A percentile compares a stretch with the other conserved stretches of the same genome.
Conservation (phyloP, 2,113 vertebrate species). For the Stegastes partitus region DNA sequence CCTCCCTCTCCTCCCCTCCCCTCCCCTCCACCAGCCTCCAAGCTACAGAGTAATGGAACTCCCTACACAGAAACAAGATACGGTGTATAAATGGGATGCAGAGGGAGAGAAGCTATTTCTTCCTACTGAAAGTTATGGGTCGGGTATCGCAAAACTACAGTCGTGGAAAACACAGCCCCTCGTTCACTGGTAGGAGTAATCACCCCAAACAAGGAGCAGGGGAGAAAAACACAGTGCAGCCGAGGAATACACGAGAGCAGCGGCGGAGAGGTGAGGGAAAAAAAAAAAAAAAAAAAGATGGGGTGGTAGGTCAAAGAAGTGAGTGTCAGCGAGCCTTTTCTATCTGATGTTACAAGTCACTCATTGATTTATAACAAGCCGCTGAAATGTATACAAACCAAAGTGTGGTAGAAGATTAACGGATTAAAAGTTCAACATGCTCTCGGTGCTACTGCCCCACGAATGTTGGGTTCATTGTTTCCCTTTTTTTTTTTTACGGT, state of each 20-base stretch:
- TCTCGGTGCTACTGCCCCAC: background rate
- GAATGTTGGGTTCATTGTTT: background rate
- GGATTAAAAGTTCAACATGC: conserved; percentile 5
- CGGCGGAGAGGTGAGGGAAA: conserved; percentile 10
- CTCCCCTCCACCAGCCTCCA: conserved; percentile 59
- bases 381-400: conserved; percentile 40
- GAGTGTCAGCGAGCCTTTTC: conserved; percentile 27
- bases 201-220: conserved; percentile 61
- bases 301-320: conserved; percentile 16
- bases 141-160: conserved; percentile 71
- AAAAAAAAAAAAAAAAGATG: background rate
- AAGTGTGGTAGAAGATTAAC: conserved; percentile 23
- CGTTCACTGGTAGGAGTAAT: conserved; percentile 74
- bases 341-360: conserved; percentile 33
- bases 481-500: background rate
- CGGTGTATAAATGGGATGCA: conserved; percentile 79
- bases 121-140: conserved; percentile 75
- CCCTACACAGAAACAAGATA: conserved; percentile 79
- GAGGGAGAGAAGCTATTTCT: conserved; percentile 76
- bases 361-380: conserved; percentile 28
- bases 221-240: conserved; percentile 25
- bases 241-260: conserved; percentile 42
- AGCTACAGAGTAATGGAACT: conserved; percentile 80
- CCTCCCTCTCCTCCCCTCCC: conserved; percentile 24
- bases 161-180: conserved; percentile 59